Evolutionary conservation across 2,888 invertebrate genomes (phyloP), one percentile per base, ranked within the genome.

Genomic region (Meganola albula): DNA sequence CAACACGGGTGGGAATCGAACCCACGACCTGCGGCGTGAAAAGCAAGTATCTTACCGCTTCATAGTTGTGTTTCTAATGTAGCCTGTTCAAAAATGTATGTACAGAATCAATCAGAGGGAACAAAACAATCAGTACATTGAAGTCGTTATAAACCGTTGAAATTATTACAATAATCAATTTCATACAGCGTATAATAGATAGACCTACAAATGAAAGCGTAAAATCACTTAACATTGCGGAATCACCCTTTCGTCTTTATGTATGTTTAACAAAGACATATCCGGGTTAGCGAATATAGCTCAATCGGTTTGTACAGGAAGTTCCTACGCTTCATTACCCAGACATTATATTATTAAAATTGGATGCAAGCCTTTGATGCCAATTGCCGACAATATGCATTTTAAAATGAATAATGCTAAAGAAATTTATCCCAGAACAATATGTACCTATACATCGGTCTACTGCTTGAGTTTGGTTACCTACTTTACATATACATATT

Each of bases 261-360:
- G 53, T 36, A 45, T 47, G 37, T 42, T 34, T 34, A 37, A 76
- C 71, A 79, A 84, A 65, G 70, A 55, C 59, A 53, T 76, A 73
- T 84, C 84, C 84, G 79, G 79, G 72, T 79, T 72, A 20, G 74
- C 74, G 54, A 74, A 74, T 70, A 63, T 64, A 51, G 45, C 68
- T 74, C 74, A 73, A 72, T 74, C 62, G 61, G 42, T 53, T 48
- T 44, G 58, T 55, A 56, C 76, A 73, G 84, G 84, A 85, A 82
- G 74, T 78, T 44, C 60, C 37, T 50, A 74, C 55, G 84, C 68
- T 79, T 80, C 79, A 79, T 83, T 83, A 78, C 65, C 50, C n/a
- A 56, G 32, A 44, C 52, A 67, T 70, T 67, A 64, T 63, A 40
- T 52, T 53, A 50, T 48, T 62, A 54, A 63, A 60, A 66, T 59